Percentiles rank a stretch among this genome's conserved stretches.
phyloP scores from a whole-genome alignment of 2,888 invertebrate genomes.

The Agrilus biguttatus region DNA sequence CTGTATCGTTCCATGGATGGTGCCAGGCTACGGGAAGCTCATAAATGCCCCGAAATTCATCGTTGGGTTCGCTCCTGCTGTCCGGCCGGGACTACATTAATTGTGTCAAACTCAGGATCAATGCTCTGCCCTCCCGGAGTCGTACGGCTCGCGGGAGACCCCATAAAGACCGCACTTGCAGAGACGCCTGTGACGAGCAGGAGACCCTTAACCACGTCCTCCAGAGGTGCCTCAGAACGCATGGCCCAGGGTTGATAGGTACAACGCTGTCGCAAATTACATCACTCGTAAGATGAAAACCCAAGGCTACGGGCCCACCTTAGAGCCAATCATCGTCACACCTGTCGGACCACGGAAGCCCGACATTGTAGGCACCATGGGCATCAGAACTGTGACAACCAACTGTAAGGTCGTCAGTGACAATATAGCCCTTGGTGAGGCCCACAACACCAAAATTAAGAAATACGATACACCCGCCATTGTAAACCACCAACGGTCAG shows the following conservation, averaged over 20 bases:
- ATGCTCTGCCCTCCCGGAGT: slow-evolving; percentile 12
- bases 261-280: slow-evolving; percentile 15
- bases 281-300: slow-evolving; percentile 12
- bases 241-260: slow-evolving; percentile 21
- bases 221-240: slow-evolving; percentile 21
- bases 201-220: slow-evolving; percentile 22
- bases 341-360: slow-evolving; percentile 18
- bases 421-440: no score
- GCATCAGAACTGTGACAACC: no score
- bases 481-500: no score
- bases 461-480: no score
- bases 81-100: slow-evolving; percentile 21
- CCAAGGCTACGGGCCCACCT: slow-evolving; percentile 15
- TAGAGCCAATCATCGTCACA: slow-evolving; percentile 15
- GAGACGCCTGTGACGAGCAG: slow-evolving; percentile 17
- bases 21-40: slow-evolving; percentile 8
- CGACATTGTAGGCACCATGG: slow-evolving; percentile 15
- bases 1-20: slow-evolving; percentile 13
- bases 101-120: slow-evolving; percentile 16
- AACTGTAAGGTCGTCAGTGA: no score
- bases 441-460: no score
- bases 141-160: slow-evolving; percentile 14
- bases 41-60: neutral
- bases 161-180: slow-evolving; percentile 9
- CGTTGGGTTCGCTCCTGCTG: slow-evolving; percentile 11